Conservation (phyloP, 2,797 vertebrate species). For the Neostethus bicornis region DNA sequence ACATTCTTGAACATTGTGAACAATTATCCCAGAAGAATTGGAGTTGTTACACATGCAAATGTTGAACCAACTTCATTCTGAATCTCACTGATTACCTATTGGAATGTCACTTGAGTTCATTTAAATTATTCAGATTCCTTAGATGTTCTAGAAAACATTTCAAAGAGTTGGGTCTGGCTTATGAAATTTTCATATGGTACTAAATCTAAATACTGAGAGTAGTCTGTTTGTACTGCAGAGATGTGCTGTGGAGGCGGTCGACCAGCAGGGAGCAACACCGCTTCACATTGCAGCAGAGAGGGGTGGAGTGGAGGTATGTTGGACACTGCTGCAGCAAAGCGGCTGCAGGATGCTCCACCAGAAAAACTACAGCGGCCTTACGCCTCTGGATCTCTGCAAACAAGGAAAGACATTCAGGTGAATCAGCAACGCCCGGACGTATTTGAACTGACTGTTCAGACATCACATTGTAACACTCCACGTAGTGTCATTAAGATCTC, state of each 20-base stretch:
- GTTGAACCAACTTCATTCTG: no score
- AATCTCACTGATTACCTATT: no score
- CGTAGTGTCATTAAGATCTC: slow-evolving; percentile 15
- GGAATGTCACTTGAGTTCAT: no score
- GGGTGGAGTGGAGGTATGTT: slow-evolving; percentile 80
- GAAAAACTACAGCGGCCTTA: slow-evolving; percentile 77
- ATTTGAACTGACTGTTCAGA: not conserved
- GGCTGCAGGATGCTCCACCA: slow-evolving; percentile 76
- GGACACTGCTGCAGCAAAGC: slow-evolving; percentile 78
- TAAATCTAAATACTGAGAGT: no score
- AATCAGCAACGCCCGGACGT: slow-evolving; percentile 33
- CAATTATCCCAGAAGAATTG: no score
- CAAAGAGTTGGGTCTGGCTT: no score
- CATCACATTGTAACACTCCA: slow-evolving; percentile 1
- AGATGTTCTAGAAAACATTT: no score
- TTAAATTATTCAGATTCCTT: no score
- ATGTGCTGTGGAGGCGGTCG: slow-evolving; percentile 74
- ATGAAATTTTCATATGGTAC: no score
- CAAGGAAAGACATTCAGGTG: slow-evolving; percentile 81
- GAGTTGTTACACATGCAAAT: no score
- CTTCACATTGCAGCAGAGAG: slow-evolving; percentile 83
- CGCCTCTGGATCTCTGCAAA: slow-evolving; percentile 80
- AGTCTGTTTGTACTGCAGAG: slow-evolving; percentile 63
- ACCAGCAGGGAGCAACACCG: slow-evolving; percentile 81
- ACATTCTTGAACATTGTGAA: no score